phyloP scores from a whole-genome alignment of 2,888 invertebrate species.

The Xestia ashworthii region DNA sequence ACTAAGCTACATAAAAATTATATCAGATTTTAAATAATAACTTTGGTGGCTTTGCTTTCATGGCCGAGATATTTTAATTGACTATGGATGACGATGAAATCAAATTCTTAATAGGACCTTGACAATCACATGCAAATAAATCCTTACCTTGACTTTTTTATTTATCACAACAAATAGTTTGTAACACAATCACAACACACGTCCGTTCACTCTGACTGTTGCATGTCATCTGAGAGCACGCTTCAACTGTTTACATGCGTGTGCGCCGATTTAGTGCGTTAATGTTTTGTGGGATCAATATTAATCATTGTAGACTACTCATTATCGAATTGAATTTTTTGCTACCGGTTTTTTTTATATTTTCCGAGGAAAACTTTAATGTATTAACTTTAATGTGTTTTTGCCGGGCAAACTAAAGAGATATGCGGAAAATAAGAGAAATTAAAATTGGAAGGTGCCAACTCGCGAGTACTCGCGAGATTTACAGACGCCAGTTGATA shows the following conservation, averaged over 20 bases:
- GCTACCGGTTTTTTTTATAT: constrained; percentile 3
- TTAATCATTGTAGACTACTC: constrained; percentile 24
- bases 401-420: background rate
- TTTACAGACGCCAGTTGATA: too few relatives aligned
- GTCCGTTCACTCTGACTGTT: constrained; percentile 56
- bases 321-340: background rate
- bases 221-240: constrained; percentile 50
- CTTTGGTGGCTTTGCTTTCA: constrained; percentile 5
- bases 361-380: constrained; percentile 13
- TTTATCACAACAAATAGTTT: constrained; percentile 44
- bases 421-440: background rate
- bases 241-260: constrained; percentile 45
- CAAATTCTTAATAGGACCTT: constrained; percentile 26
- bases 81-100: background rate
- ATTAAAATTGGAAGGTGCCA: too few relatives aligned
- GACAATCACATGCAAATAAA: constrained; percentile 38
- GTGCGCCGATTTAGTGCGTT: constrained; percentile 31
- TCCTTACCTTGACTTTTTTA: constrained; percentile 63
- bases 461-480: too few relatives aligned
- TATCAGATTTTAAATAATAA: constrained; percentile 6
- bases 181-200: constrained; percentile 57
- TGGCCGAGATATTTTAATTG: constrained; percentile 8
- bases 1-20: background rate
- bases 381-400: background rate
- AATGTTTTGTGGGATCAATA: constrained; percentile 21